phyloP scores from a whole-genome alignment of 1,140 invertebrate species.

The Augochlora pura region DNA sequence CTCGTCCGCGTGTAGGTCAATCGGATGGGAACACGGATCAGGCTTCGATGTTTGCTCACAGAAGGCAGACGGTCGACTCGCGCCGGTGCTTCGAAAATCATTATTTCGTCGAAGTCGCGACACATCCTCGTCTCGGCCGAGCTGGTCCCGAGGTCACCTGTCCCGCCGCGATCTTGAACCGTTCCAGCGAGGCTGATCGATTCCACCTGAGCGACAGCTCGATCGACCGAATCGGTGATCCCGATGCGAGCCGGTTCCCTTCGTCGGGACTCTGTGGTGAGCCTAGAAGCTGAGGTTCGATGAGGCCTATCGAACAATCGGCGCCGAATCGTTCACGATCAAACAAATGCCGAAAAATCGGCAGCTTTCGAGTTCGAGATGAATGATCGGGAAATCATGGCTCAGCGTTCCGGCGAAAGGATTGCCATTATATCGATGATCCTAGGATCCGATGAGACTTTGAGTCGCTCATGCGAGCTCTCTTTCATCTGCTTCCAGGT shows the following conservation, averaged over 20 bases:
- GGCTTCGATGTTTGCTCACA: constrained; percentile 73
- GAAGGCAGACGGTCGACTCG: background rate
- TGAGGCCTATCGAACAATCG: too few relatives aligned
- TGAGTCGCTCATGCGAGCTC: constrained; percentile 22
- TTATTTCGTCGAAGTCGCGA: constrained; percentile 61
- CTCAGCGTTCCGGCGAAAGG: background rate
- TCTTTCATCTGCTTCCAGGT: constrained; percentile 82
- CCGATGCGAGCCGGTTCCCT: background rate
- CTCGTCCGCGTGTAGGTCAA: constrained; percentile 62
- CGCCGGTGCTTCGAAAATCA: constrained; percentile 78
- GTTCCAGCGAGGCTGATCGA: background rate
- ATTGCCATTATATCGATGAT: constrained; percentile 31
- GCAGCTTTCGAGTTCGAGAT: background rate
- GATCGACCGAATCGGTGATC: background rate
- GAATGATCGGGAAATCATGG: background rate
- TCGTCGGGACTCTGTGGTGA: too few relatives aligned
- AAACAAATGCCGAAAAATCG: background rate
- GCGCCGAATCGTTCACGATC: background rate
- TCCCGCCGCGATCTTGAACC: constrained; percentile 40
- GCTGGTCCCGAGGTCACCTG: constrained; percentile 28
- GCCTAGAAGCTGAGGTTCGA: too few relatives aligned
- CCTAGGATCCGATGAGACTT: constrained; percentile 17
- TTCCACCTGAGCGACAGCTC: too few relatives aligned
- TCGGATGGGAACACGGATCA: constrained; percentile 57
- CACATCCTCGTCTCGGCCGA: constrained; percentile 7